Conservation (phyloP, 53 echinoderm and acorn worm species). For the Paelopatides confundens region DNA sequence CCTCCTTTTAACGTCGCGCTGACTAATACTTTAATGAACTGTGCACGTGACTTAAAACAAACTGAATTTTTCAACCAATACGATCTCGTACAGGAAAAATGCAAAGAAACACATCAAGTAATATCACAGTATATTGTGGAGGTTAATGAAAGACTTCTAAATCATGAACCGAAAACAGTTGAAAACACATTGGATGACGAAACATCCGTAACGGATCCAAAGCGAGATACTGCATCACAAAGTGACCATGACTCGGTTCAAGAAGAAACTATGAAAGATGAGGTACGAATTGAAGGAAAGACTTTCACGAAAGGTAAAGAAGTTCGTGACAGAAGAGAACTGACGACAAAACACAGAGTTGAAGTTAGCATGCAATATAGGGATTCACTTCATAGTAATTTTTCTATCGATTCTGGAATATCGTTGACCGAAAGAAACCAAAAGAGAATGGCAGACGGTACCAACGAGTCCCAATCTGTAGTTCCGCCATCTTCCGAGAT, state of each 20-base stretch:
- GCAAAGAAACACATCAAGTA: conserved; percentile 70
- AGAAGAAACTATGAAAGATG: neutral
- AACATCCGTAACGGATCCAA: neutral
- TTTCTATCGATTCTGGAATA: conserved; percentile 91
- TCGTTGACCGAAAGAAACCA: conserved; percentile 79
- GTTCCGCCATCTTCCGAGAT: neutral
- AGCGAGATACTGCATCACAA: neutral
- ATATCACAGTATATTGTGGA: conserved; percentile 64
- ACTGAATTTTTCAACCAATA: conserved; percentile 82
- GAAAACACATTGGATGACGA: neutral
- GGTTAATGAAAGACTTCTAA: conserved; percentile 30
- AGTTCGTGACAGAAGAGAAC: neutral
- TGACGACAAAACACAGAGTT: neutral
- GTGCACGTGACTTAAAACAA: conserved; percentile 71
- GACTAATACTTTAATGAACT: conserved; percentile 61
- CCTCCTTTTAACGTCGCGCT: conserved; percentile 72
- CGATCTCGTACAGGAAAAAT: conserved; percentile 74
- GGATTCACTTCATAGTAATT: conserved; percentile 90
- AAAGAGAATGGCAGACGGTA: conserved; percentile 46
- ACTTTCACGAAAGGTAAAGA: neutral
- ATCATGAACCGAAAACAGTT: neutral
- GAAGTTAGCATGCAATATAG: conserved; percentile 61
- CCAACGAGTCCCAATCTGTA: neutral
- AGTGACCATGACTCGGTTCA: neutral
- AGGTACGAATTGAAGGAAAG: neutral